Conservation (phyloP, 1,140 invertebrate species). For the Heliconius melpomene region DNA sequence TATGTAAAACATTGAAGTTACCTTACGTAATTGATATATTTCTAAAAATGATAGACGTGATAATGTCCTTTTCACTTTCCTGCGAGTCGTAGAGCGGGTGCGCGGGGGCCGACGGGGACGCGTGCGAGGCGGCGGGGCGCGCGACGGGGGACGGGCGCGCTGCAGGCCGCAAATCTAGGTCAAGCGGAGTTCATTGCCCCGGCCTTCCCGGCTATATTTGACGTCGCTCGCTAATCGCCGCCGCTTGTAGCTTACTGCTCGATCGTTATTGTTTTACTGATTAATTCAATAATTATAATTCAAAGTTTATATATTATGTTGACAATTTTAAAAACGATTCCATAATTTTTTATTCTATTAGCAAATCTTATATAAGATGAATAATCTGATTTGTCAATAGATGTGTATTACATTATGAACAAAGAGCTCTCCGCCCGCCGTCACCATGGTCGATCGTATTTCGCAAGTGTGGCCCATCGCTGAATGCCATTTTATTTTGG, state of each 20-base stretch:
- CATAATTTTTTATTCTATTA: neutral
- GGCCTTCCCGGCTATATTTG: slow-evolving; percentile 81
- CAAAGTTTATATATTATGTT: neutral
- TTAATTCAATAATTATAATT: neutral
- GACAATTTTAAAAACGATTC: neutral
- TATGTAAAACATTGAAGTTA: neutral
- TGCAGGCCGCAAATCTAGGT: slow-evolving; percentile 67
- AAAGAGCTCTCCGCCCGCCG: slow-evolving; percentile 45
- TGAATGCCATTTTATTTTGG: slow-evolving; percentile 80
- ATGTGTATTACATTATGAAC: slow-evolving; percentile 59
- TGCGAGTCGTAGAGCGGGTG: slow-evolving; percentile 52
- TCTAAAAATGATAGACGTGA: slow-evolving; percentile 37
- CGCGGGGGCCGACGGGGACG: slow-evolving; percentile 27
- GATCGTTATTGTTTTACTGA: neutral
- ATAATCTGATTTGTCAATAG: slow-evolving; percentile 49
- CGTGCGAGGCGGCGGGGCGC: slow-evolving; percentile 27
- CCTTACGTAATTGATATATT: slow-evolving; percentile 6
- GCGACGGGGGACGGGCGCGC: slow-evolving; percentile 53
- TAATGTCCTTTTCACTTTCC: slow-evolving; percentile 79
- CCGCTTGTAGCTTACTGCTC: slow-evolving; percentile 35
- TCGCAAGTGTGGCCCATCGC: slow-evolving; percentile 78
- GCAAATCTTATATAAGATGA: slow-evolving; percentile 24
- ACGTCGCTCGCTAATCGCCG: slow-evolving; percentile 72
- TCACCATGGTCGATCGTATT: slow-evolving; percentile 67
- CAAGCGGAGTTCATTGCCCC: slow-evolving; percentile 81